phyloP scores from a whole-genome alignment of 2,888 invertebrate species.

The Lochmaea crataegi region DNA sequence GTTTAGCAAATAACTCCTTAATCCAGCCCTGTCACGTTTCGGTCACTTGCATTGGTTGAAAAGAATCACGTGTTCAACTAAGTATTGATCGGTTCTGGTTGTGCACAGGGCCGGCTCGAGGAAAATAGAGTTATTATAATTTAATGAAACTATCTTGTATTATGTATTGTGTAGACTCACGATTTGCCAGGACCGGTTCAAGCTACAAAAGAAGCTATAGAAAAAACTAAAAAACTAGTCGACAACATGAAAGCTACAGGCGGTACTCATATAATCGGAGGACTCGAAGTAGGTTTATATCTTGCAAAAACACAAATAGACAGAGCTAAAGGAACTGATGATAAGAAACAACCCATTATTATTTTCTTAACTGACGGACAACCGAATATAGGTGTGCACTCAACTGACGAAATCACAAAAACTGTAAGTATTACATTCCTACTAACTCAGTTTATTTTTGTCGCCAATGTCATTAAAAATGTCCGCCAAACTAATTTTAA shows the following conservation, averaged over 20 bases:
- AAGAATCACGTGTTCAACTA: too few species aligned
- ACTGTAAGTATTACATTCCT: constrained; percentile 19
- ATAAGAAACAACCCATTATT: constrained; percentile 67
- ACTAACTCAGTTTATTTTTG: too few species aligned
- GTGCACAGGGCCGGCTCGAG: too few species aligned
- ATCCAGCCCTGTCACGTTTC: too few species aligned
- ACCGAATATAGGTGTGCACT: constrained; percentile 71
- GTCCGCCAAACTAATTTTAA: too few species aligned
- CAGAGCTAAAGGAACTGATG: constrained; percentile 27
- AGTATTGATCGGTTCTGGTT: too few species aligned
- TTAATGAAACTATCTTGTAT: not conserved
- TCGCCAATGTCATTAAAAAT: too few species aligned
- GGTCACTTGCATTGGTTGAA: too few species aligned
- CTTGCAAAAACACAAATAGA: constrained; percentile 48
- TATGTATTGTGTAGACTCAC: constrained; percentile 18
- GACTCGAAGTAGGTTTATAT: constrained; percentile 60
- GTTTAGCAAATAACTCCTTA: too few species aligned
- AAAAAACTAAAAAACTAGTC: constrained; percentile 70
- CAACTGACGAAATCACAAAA: constrained; percentile 64
- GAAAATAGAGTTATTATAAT: not conserved
- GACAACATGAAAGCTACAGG: constrained; percentile 69
- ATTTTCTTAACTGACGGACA: constrained; percentile 76
- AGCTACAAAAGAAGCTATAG: constrained; percentile 69
- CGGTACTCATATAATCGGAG: constrained; percentile 75
- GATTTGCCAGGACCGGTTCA: constrained; percentile 50